Base-by-base conservation (phyloP, 2,113 vertebrate genomes). In the Coptodon rendalli region DNA sequence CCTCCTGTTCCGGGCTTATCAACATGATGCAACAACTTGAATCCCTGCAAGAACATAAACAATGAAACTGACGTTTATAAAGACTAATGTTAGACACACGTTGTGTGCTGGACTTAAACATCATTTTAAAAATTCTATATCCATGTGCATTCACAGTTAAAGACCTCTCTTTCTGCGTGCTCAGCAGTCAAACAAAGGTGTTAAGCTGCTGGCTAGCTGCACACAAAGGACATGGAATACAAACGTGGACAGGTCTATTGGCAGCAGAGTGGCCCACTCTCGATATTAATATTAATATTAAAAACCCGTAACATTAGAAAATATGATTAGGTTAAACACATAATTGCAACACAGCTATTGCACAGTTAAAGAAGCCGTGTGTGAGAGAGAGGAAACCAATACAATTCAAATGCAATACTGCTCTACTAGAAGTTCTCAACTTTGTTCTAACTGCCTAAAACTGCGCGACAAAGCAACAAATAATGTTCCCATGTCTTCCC, bases 1-100 rank as follows among this genome's bases (percentile, higher is more conserved):
- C 91, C 80, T 98, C 96, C 88, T 98, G 97, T 0, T 98, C 97
- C 0, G 83, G 87, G 81, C 92, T 96, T 66, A 99, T 94, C 81
- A 48, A 79, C 97, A 97, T 97, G 53, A 3, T 88, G 90, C 31
- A 14, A n/a, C 17, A 52, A 24, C 84, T 11, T 11, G 45, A 56
- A 66, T 12, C 16, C 79, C 85, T 78, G 71, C 43, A 78, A 40
- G n/a, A 61, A 85, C 2, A 73, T 9, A 40, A 40, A 24, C 11
- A 2, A 81, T 31, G 16, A 17, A 36, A 22, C 53, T 54, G 16
- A 76, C 10, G 43, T 50, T 76, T 76, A 29, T 29, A 31, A 78
- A 50, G 24, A 17, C 27, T 78, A 29, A 2, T 7, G 16, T 12
- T 48, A 19, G 43, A 76, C 14, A 48, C 9, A 76, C 2, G 24